Percentiles rank a stretch among this genome's conserved stretches.
Conservation (phyloP, 1,140 invertebrate species). For the Steinernema feltiae region DNA sequence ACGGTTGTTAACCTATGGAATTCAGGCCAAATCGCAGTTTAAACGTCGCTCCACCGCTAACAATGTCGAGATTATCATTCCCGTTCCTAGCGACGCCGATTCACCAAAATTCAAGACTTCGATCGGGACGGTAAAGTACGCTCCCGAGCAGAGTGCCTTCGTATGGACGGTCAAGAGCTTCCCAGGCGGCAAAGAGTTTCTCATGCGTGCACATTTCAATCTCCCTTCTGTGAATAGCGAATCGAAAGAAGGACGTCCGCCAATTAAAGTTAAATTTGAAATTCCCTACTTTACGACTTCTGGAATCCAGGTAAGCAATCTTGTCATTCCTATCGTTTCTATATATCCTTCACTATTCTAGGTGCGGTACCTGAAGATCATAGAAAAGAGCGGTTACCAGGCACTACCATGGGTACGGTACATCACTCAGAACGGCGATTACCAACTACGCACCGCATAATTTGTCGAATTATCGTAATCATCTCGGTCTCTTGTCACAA, state of each 20-base stretch:
- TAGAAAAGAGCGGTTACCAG: slow-evolving; percentile 99
- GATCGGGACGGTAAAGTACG: slow-evolving; percentile 63
- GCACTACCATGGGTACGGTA: slow-evolving; percentile 91
- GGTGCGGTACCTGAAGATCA: slow-evolving; percentile 94
- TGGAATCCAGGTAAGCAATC: slow-evolving; percentile 75
- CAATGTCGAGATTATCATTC: slow-evolving; percentile 64
- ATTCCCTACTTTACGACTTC: slow-evolving; percentile 99
- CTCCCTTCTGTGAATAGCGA: slow-evolving; percentile 83
- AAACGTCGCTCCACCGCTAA: slow-evolving; percentile 83
- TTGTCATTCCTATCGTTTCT: neutral
- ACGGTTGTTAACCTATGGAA: slow-evolving; percentile 32
- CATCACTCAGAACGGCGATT: slow-evolving; percentile 98
- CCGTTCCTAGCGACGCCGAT: slow-evolving; percentile 63
- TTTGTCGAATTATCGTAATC: neutral
- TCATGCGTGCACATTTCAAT: slow-evolving; percentile 97
- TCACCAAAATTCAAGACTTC: slow-evolving; percentile 64
- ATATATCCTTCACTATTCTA: slow-evolving; percentile 43
- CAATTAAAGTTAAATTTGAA: slow-evolving; percentile 98
- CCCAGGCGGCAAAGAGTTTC: slow-evolving; percentile 85
- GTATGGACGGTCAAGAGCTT: slow-evolving; percentile 62
- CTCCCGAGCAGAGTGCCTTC: slow-evolving; percentile 63
- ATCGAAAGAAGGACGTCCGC: slow-evolving; percentile 89
- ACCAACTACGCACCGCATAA: slow-evolving; percentile 75
- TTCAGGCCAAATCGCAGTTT: slow-evolving; percentile 88
- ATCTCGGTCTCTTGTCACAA: neutral